phyloP scores from a whole-genome alignment of 2,113 vertebrate species.

The Trachemys scripta region DNA sequence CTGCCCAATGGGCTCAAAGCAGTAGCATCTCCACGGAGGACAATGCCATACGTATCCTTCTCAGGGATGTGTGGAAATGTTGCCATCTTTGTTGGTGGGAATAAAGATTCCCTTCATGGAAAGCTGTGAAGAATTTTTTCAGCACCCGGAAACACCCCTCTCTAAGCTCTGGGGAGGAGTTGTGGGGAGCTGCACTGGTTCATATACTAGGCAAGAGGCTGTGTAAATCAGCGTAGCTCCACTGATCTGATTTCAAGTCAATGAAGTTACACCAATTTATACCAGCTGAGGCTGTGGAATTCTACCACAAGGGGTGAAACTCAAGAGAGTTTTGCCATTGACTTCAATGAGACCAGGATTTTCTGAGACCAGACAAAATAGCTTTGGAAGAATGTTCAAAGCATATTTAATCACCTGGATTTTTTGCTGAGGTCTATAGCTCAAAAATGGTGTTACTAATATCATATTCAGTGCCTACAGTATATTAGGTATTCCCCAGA shows the following conservation, averaged over 20 bases:
- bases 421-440: neutral
- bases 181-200: neutral
- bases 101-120: neutral
- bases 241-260: constrained; percentile 33
- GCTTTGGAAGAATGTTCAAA: neutral
- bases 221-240: neutral
- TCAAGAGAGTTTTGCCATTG: neutral
- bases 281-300: neutral
- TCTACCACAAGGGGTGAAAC: constrained; percentile 20
- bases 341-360: neutral
- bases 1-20: fast-evolving
- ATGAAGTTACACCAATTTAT: neutral
- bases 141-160: fast-evolving
- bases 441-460: neutral
- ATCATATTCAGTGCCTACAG: neutral
- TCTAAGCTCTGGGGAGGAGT: neutral
- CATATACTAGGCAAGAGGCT: neutral
- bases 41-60: neutral
- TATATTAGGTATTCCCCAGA: neutral
- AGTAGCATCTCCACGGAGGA: neutral
- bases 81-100: neutral
- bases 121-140: fast-evolving
- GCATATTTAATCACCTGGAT: fast-evolving
- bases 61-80: neutral
- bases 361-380: neutral